Base-by-base conservation (phyloP, 1,140 invertebrate species). In the Doryteuthis pealeii region DNA sequence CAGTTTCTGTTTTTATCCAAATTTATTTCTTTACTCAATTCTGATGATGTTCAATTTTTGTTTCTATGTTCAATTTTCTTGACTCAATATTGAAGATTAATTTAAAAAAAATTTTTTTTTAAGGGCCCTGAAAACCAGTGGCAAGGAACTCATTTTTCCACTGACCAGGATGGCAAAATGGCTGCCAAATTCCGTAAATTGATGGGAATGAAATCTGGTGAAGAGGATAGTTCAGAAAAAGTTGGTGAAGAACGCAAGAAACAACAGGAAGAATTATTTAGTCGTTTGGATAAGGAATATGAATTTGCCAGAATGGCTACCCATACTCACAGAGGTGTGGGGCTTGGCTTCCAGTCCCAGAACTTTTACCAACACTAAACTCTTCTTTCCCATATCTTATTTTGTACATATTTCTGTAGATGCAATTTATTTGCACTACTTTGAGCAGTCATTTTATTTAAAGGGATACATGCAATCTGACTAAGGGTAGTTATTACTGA, bases 101-200 rank as follows among this genome's bases (percentile, higher is more conserved):
- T n/a, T 10, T 40, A 40, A 40, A 40, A 40, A 40, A 40, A 5
- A 40, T 40, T 10, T 40, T 40, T 5, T 40, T 40, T 49, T 2
- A 6, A 82, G 73, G 78, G 80, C 31, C 74, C 73, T 40, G 74
- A 80, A 70, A 78, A 74, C 43, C 82, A 84, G 79, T 87, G 81
- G 86, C 79, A 82, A 74, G 80, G 80, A 22, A 83, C 82, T 70
- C 93, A 92, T 33, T 96, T 97, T 86, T 92, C 93, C 0, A 92
- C 95, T 83, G 95, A 97, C 88, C 91, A 92, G 43, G 96, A 97
- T 88, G 95, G 95, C 58, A 93, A 95, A 89, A 93, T 96, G 74
- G 93, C 94, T 0, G 94, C 93, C n/a, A 98, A 98, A 89, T 98
- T 98, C 87, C 94, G 96, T 87, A 91, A 96, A 77, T 89, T 98